Evolutionary conservation across 2,888 invertebrate genomes (phyloP).

Genomic region (Xiphydria camelus): DNA sequence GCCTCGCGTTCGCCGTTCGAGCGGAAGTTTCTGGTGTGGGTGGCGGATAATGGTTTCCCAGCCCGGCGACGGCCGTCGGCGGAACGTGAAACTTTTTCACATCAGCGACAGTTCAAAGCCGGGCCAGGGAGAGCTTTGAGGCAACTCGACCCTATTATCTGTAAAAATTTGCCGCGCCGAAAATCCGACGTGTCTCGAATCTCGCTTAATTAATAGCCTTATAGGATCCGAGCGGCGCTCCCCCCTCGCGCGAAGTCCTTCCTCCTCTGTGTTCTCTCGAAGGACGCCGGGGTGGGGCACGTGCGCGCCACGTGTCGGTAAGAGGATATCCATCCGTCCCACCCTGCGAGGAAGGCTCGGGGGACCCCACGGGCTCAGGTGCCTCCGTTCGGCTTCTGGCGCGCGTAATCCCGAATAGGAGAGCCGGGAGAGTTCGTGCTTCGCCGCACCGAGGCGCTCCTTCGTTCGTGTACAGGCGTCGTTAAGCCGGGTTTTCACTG

Average conservation of each 20-base stretch:
- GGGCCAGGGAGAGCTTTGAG: constrained; percentile 15
- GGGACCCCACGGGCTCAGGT: constrained; percentile 9
- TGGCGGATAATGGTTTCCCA: too few relatives aligned
- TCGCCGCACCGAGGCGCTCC: too few relatives aligned
- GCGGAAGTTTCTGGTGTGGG: too few relatives aligned
- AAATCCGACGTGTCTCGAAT: constrained; percentile 50
- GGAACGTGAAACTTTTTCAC: constrained; percentile 12
- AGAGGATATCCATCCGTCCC: constrained; percentile 53
- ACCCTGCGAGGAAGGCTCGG: not conserved
- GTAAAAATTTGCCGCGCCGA: constrained; percentile 25
- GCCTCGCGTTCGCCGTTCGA: too few relatives aligned
- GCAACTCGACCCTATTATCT: constrained; percentile 18
- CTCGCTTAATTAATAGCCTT: constrained; percentile 54
- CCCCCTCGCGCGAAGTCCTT: not conserved
- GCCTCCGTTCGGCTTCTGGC: not conserved
- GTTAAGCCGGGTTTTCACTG: too few relatives aligned
- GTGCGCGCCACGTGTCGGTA: constrained; percentile 57
- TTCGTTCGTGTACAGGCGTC: too few relatives aligned
- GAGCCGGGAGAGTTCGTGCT: too few relatives aligned
- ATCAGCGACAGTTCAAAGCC: constrained; percentile 18
- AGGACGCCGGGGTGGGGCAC: constrained; percentile 44
- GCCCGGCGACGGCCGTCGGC: too few relatives aligned
- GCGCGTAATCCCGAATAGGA: not conserved
- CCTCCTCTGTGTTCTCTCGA: not conserved
- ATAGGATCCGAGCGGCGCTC: constrained; percentile 21